Percentiles rank a stretch among this genome's conserved stretches.
Conservation (phyloP, 2,113 vertebrate genomes). For the Megaceryle torquata region DNA sequence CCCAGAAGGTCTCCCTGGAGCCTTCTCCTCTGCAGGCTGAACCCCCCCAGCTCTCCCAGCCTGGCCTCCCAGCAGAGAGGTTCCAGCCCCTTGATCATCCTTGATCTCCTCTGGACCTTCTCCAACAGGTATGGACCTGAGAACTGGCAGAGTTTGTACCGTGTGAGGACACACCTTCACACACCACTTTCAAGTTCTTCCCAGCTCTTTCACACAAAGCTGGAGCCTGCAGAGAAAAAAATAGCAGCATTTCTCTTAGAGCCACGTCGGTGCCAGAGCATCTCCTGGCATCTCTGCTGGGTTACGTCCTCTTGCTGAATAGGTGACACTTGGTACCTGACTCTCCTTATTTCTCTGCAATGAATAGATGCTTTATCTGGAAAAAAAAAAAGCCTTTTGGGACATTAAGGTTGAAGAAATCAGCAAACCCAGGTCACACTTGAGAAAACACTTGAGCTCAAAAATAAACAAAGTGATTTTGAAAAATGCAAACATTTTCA, state of each 20-base stretch:
- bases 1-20: neutral
- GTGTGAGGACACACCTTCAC: fast-evolving
- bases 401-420: neutral
- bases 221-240: neutral
- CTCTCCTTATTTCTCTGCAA: neutral
- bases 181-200: neutral
- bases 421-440: neutral
- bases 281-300: neutral
- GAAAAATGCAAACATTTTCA: neutral
- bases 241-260: neutral
- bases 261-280: fast-evolving
- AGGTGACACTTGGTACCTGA: neutral
- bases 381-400: neutral
- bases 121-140: too few species aligned
- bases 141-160: neutral
- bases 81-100: neutral
- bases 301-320: fast-evolving
- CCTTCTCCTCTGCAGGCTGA: neutral
- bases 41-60: neutral
- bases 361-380: fast-evolving
- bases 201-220: neutral
- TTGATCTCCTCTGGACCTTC: too few species aligned
- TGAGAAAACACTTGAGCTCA: neutral
- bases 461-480: neutral
- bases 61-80: neutral